Percentiles rank a stretch among this genome's conserved stretches.
Evolutionary conservation across 2,888 invertebrate species (phyloP).

Genomic region (Folsomia candida): DNA sequence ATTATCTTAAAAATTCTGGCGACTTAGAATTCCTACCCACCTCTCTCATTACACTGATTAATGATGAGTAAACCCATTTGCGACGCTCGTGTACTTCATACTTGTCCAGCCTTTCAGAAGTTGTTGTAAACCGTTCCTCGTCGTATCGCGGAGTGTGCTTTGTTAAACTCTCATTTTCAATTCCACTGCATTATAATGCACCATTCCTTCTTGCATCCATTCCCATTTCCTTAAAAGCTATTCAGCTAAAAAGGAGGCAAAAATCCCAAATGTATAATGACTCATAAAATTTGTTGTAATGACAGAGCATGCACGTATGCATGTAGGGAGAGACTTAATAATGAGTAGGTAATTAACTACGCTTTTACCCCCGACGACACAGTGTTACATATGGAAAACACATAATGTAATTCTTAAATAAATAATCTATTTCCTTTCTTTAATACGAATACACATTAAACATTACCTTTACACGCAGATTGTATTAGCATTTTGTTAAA

Average conservation of each 20-base stretch:
- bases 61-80: neutral
- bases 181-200: too few species aligned
- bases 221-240: neutral
- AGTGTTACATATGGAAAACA: neutral
- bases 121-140: too few species aligned
- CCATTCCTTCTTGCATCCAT: neutral
- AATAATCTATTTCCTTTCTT: constrained; percentile 1
- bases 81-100: too few species aligned
- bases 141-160: too few species aligned
- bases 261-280: neutral
- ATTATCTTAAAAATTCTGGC: neutral
- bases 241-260: too few species aligned
- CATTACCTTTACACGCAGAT: neutral
- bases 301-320: too few species aligned
- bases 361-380: neutral
- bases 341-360: constrained; percentile 1
- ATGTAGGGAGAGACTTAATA: neutral
- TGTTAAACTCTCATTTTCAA: constrained; percentile 1
- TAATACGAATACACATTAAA: constrained; percentile 3
- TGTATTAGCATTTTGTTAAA: neutral
- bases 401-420: neutral
- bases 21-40: neutral
- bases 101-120: too few species aligned
- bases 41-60: neutral
- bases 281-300: neutral